phyloP scores from a whole-genome alignment of 2,113 vertebrate genomes.

The Junco hyemalis region DNA sequence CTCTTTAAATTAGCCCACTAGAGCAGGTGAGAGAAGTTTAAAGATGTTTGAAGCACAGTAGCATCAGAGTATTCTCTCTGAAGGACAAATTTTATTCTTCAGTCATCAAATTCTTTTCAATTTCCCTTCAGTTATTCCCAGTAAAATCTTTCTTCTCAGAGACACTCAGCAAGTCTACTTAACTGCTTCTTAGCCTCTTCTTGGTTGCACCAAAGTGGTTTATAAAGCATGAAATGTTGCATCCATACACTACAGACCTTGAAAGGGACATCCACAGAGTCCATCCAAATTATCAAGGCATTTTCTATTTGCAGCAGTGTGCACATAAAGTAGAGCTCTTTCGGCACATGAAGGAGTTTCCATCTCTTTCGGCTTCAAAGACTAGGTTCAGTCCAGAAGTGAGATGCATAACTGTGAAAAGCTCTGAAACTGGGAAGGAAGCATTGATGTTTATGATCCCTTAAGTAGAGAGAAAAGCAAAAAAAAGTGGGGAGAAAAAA shows the following conservation, averaged over 20 bases:
- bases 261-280: neutral
- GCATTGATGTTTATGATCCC: neutral
- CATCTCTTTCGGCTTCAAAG: neutral
- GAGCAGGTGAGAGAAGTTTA: neutral
- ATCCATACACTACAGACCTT: neutral
- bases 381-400: neutral
- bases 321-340: neutral
- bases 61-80: neutral
- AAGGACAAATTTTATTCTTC: neutral
- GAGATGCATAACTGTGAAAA: neutral
- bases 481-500: fast-evolving
- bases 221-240: neutral
- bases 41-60: neutral
- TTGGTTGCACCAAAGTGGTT: neutral
- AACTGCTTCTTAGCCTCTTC: neutral
- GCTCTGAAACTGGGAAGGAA: neutral
- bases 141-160: neutral
- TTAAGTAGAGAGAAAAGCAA: neutral
- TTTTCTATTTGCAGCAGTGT: neutral
- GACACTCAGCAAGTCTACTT: neutral
- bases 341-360: neutral
- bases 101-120: neutral
- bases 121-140: neutral
- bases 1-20: neutral
- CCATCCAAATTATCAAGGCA: neutral